phyloP scores from a whole-genome alignment of 2,888 invertebrate species.

The Elmis aenea region DNA sequence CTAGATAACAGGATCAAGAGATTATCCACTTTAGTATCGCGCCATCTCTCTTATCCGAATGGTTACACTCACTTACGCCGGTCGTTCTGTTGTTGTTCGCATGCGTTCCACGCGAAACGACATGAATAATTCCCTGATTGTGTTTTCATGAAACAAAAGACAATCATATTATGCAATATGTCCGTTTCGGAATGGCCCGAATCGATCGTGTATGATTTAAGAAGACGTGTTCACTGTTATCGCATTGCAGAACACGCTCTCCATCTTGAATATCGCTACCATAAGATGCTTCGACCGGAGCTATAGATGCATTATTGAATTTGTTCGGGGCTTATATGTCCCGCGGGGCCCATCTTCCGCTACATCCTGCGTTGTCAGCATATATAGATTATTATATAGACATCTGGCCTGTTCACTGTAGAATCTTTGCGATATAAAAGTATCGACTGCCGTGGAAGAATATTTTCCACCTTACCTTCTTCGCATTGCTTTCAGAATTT shows the following conservation, averaged over 20 bases:
- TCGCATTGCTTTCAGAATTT: too few species aligned
- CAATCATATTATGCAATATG: slow-evolving; percentile 14
- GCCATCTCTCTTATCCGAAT: slow-evolving; percentile 40
- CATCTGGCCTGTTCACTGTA: slow-evolving; percentile 46
- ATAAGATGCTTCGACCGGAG: slow-evolving; percentile 31
- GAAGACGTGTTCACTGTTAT: slow-evolving; percentile 41
- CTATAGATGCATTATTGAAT: slow-evolving; percentile 48
- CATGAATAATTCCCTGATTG: slow-evolving; percentile 37
- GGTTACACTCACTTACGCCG: slow-evolving; percentile 29
- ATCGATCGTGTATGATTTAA: slow-evolving; percentile 31
- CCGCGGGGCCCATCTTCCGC: slow-evolving; percentile 44
- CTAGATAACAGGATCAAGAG: slow-evolving; percentile 49
- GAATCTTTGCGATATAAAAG: slow-evolving; percentile 46
- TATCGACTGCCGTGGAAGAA: slow-evolving; percentile 32
- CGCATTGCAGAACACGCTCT: slow-evolving; percentile 27
- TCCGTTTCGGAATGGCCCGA: slow-evolving; percentile 5
- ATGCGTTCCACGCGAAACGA: slow-evolving; percentile 11
- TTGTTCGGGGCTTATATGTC: slow-evolving; percentile 47
- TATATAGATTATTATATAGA: slow-evolving; percentile 51
- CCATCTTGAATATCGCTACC: slow-evolving; percentile 18
- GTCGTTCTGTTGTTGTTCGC: slow-evolving; percentile 19
- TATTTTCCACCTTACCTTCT: slow-evolving; percentile 15
- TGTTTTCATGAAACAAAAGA: slow-evolving; percentile 25
- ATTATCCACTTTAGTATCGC: slow-evolving; percentile 47
- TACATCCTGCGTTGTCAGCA: slow-evolving; percentile 49